Evolutionary conservation across 2,888 invertebrate genomes (phyloP).

Genomic region (Rhabditoides inermis): DNA sequence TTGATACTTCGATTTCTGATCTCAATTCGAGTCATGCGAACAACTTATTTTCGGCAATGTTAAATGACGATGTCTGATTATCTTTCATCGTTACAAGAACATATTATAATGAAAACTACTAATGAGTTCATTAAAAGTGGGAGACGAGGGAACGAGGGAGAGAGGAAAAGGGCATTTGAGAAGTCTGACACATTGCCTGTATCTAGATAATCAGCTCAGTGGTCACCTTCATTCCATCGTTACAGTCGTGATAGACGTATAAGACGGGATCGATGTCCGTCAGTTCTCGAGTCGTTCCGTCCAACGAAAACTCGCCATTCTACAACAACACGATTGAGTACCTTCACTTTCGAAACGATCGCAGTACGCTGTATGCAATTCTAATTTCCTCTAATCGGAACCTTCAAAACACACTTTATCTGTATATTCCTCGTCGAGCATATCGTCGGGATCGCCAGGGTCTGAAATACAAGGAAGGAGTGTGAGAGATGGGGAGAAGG

Average conservation of each 20-base stretch:
- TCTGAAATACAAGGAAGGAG: conserved; percentile 3
- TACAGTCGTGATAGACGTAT: conserved; percentile 35
- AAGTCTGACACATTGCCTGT: background rate
- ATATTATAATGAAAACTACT: background rate
- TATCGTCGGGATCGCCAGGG: conserved; percentile 6
- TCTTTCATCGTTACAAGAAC: background rate
- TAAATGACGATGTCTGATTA: no score
- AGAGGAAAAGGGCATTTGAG: conserved; percentile 3
- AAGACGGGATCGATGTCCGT: conserved; percentile 32
- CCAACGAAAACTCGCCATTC: no score
- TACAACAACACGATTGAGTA: no score
- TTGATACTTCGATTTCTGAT: no score
- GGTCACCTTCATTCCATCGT: conserved; percentile 31
- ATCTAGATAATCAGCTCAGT: no score
- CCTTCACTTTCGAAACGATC: no score
- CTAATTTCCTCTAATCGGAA: no score
- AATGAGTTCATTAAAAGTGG: background rate
- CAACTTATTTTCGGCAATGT: no score
- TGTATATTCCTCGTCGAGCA: conserved; percentile 7
- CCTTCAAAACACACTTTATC: no score
- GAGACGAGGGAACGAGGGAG: background rate
- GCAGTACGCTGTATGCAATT: no score
- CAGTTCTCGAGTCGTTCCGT: conserved; percentile 28
- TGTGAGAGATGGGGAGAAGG: background rate
- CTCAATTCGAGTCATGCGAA: no score